Conservation (phyloP, 2,113 vertebrate species). For the Xyrauchen texanus region DNA sequence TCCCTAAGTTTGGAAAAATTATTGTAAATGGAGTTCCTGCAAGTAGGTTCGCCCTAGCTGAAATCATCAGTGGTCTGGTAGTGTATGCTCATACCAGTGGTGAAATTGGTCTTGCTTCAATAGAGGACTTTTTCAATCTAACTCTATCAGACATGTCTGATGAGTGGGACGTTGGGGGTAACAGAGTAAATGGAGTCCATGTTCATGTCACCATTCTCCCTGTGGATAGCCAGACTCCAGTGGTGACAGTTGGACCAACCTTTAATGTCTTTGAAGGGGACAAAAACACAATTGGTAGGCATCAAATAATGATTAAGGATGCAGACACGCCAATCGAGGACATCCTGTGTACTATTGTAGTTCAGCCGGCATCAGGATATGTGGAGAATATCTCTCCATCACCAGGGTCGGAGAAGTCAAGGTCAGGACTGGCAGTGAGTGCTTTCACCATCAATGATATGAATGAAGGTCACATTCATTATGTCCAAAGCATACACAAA, state of each 20-base stretch:
- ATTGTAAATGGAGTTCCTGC: slow-evolving; percentile 81
- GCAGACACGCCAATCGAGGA: slow-evolving; percentile 84
- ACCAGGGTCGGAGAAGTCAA: slow-evolving; percentile 94
- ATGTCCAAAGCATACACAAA: slow-evolving; percentile 91
- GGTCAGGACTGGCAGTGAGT: slow-evolving; percentile 86
- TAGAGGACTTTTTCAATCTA: slow-evolving; percentile 85
- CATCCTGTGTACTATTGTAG: slow-evolving; percentile 88
- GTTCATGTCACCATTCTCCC: slow-evolving; percentile 88
- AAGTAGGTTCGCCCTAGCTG: slow-evolving; percentile 84
- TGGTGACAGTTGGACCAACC: slow-evolving; percentile 76
- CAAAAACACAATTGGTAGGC: slow-evolving; percentile 76
- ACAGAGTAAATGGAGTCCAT: slow-evolving; percentile 79
- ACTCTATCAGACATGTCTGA: slow-evolving; percentile 88
- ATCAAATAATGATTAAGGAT: slow-evolving; percentile 82
- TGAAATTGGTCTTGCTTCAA: slow-evolving; percentile 83
- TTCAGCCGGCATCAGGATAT: slow-evolving; percentile 87
- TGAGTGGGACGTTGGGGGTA: slow-evolving; percentile 84
- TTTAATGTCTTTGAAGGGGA: slow-evolving; percentile 85
- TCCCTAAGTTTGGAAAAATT: slow-evolving; percentile 82
- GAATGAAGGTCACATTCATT: slow-evolving; percentile 82
- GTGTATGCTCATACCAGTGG: slow-evolving; percentile 87
- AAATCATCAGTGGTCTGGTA: slow-evolving; percentile 86
- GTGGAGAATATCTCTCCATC: slow-evolving; percentile 93
- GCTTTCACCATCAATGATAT: slow-evolving; percentile 90
- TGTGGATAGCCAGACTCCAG: slow-evolving; percentile 87